Evolutionary conservation across 2,888 invertebrate species (phyloP).

Genomic region (Pandemis heparana): DNA sequence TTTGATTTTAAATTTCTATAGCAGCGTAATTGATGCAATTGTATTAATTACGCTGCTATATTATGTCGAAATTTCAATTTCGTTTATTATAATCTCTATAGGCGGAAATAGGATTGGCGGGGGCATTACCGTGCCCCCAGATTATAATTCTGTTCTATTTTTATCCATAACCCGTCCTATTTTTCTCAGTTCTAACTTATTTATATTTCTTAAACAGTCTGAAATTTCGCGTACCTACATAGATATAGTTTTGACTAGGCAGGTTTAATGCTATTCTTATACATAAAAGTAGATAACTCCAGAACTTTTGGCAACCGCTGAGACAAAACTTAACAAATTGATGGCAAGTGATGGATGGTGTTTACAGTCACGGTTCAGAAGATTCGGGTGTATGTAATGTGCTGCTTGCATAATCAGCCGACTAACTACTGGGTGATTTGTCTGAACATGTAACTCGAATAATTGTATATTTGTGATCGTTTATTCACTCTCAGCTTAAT

Average conservation of each 20-base stretch:
- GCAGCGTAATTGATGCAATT: too few species aligned
- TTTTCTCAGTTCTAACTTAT: too few species aligned
- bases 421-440: conserved; percentile 42
- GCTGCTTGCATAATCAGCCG: conserved; percentile 46
- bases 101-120: too few species aligned
- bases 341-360: conserved; percentile 47
- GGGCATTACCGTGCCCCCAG: too few species aligned
- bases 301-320: conserved; percentile 18
- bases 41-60: too few species aligned
- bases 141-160: too few species aligned
- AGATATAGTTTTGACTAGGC: background rate
- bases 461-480: background rate
- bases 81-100: too few species aligned
- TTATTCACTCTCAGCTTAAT: background rate
- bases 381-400: conserved; percentile 33
- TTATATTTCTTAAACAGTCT: too few species aligned
- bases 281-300: background rate
- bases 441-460: conserved; percentile 23
- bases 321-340: conserved; percentile 44
- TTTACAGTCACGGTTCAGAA: conserved; percentile 39
- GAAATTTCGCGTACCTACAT: background rate
- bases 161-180: too few species aligned
- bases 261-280: background rate
- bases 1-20: too few species aligned
- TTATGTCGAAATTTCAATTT: too few species aligned